Percentiles rank a stretch among this genome's conserved stretches.
These are phyloP conservation scores for Spatulosminthurus flaviceps DNA, from an alignment of 2,888 invertebrate species.

Conservation along the genomic window DNA sequence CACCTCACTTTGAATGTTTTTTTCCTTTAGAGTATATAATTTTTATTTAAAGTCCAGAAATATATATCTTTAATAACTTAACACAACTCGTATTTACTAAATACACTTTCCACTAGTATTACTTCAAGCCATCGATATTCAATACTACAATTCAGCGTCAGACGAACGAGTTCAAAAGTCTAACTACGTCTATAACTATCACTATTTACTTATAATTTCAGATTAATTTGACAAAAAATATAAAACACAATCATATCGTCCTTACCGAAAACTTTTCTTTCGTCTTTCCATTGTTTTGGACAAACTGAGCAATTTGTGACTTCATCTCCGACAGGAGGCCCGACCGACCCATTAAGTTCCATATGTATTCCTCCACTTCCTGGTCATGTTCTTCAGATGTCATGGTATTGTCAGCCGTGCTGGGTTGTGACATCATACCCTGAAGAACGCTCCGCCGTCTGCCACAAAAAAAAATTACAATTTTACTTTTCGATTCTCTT, in stretches of 20 bases:
- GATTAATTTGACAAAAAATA: not conserved
- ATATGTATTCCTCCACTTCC: constrained; percentile 57
- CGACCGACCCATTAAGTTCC: constrained; percentile 56
- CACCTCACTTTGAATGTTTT: too few species aligned
- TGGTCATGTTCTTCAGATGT: constrained; percentile 52
- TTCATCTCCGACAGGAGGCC: constrained; percentile 59
- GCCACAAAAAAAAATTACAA: not conserved
- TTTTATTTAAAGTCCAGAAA: too few species aligned
- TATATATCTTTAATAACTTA: too few species aligned
- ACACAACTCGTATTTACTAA: too few species aligned
- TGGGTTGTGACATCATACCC: constrained; percentile 37
- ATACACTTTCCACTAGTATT: too few species aligned
- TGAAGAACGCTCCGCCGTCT: not conserved
- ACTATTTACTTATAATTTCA: too few species aligned
- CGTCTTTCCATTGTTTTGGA: constrained; percentile 56
- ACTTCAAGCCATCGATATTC: too few species aligned
- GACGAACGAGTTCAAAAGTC: too few species aligned
- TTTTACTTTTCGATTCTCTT: too few species aligned
- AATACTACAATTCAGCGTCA: too few species aligned
- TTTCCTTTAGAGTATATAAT: too few species aligned
- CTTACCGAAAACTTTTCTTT: constrained; percentile 48
- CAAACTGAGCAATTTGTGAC: constrained; percentile 58
- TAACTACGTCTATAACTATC: not conserved
- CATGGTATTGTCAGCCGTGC: constrained; percentile 38
- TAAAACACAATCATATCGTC: not conserved